Percentiles rank a stretch among this genome's conserved stretches.
Conservation (phyloP, 2,797 vertebrate genomes). For the Eulemur rubriventer region DNA sequence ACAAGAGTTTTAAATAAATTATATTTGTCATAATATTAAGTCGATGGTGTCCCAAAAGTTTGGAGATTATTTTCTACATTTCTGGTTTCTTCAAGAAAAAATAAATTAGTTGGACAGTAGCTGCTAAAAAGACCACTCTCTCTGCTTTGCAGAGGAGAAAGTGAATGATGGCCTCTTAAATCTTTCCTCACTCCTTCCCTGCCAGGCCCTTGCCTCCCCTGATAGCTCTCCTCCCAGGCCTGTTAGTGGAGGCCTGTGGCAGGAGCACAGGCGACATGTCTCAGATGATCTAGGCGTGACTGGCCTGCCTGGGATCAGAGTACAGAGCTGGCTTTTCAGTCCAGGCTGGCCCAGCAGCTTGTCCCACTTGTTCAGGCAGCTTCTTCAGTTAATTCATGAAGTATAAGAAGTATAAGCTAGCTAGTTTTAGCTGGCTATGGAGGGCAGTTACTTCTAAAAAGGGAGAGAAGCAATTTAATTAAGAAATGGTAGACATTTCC, state of each 20-base stretch:
- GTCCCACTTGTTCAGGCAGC: background rate
- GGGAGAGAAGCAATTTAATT: slow-evolving; percentile 10
- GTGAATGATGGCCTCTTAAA: background rate
- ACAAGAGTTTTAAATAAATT: slow-evolving; percentile 19
- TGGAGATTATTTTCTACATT: background rate
- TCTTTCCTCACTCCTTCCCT: background rate
- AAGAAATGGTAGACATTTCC: slow-evolving; percentile 29
- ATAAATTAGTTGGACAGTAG: background rate
- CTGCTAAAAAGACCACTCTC: background rate
- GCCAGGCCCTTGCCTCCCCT: too few species aligned
- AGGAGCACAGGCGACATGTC: background rate
- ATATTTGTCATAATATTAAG: background rate
- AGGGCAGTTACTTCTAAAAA: slow-evolving; percentile 39
- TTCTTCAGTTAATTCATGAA: background rate
- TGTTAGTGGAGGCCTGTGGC: background rate
- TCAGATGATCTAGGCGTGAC: background rate
- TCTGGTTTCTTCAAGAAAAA: background rate
- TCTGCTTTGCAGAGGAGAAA: background rate
- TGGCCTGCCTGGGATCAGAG: background rate
- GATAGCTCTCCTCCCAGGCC: background rate
- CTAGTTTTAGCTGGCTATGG: background rate
- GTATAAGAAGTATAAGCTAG: background rate
- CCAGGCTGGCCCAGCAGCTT: background rate
- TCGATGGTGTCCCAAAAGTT: slow-evolving; percentile 3
- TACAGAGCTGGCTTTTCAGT: background rate